Evolutionary conservation across 2,113 vertebrate species (phyloP).

Genomic region (Passer montanus): DNA sequence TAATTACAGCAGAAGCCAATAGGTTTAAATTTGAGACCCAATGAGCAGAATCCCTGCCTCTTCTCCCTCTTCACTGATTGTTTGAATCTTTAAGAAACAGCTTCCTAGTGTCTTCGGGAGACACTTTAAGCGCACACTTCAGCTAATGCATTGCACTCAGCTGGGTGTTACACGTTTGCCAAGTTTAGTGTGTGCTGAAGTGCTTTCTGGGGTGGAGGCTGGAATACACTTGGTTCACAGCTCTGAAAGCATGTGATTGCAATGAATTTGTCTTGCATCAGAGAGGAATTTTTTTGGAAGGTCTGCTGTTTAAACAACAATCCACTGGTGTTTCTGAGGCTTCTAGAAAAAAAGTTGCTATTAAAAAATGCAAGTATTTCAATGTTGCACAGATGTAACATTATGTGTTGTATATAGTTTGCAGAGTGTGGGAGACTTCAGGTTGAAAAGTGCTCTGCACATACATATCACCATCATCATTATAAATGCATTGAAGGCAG

Average conservation of each 20-base stretch:
- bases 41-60: neutral
- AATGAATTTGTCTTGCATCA: neutral
- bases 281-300: neutral
- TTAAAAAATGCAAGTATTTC: neutral
- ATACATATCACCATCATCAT: neutral
- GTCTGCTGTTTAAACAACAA: neutral
- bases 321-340: neutral
- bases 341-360: neutral
- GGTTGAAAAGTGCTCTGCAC: neutral
- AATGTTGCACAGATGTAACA: neutral
- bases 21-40: slow-evolving; percentile 26
- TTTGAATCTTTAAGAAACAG: neutral
- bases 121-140: neutral
- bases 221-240: neutral
- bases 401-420: neutral
- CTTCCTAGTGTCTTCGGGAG: neutral
- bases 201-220: neutral
- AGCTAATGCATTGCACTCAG: neutral
- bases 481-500: neutral
- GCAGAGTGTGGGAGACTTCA: neutral
- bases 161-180: neutral
- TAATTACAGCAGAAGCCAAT: slow-evolving; percentile 20
- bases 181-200: neutral
- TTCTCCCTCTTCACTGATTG: neutral
- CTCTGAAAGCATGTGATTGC: neutral